Evolutionary conservation across 1,140 invertebrate genomes (phyloP), one percentile per base, ranked within the genome.

Genomic region (Sminthurides bifidus): DNA sequence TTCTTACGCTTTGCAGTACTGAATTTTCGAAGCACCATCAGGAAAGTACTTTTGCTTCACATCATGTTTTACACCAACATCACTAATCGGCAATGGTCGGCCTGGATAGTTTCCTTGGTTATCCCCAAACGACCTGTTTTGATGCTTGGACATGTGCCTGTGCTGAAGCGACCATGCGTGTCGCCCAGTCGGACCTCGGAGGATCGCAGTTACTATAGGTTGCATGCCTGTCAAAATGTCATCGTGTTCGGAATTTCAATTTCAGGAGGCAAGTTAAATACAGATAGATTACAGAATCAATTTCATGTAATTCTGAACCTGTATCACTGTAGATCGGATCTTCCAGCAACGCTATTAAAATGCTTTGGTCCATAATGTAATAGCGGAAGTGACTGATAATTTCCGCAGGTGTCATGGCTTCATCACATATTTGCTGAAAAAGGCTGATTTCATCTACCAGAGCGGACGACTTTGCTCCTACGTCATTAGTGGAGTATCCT

Each of bases 131-230:
- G 59, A 53, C 44, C 59, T 59, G 4, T 57, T 58, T 69, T 86
- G 82, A 66, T 84, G 82, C 44, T 85, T 76, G 2, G 89, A 84
- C 52, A 87, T 72, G 70, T 91, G 86, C 17, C 87, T 74, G 35
- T 88, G 72, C 67, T 92, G 86, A 79, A 95, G 81, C 0, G 85
- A 88, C 92, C 92, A 98, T 6, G 87, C 88, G 74, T 92, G 87
- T 19, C 91, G 79, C 0, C 92, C 92, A 74, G 92, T 95, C 0
- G 89, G 85, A 24, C 88, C 85, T 23, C 92, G 78, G 45, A 95
- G 84, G 26, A 96, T 73, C 23, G 91, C 80, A 65, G 81, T 81
- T 17, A 77, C 74, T 24, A 76, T 77, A 15, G 79, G 79, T 53
- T 79, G 73, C n/a, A 73, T 71, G 63, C 76, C 75, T 75, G 61